Evolutionary conservation across 2,888 invertebrate genomes (phyloP).

Genomic region (Drosophila picticornis): DNA sequence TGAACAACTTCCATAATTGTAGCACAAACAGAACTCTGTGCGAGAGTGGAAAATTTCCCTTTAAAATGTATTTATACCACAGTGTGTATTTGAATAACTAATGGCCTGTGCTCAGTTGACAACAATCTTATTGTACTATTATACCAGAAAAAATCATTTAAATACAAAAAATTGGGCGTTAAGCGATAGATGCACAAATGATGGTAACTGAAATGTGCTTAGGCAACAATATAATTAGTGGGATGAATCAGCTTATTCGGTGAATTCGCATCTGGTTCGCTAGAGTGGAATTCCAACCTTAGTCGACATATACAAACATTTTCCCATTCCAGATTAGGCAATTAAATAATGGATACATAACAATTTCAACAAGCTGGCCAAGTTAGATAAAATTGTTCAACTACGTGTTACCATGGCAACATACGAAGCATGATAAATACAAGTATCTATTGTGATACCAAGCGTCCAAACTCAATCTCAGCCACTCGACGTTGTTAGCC

Average conservation of each 20-base stretch:
- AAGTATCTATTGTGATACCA: not conserved
- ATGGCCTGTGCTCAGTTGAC: not conserved
- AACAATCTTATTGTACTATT: not conserved
- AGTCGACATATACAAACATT: not conserved
- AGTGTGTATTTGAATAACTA: not conserved
- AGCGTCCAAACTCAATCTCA: constrained; percentile 6
- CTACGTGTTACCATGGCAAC: not conserved
- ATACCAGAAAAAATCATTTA: not conserved
- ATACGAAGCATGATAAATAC: constrained; percentile 4
- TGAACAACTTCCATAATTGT: not conserved
- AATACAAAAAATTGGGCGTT: not conserved
- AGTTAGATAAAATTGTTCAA: not conserved
- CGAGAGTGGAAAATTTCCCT: not conserved
- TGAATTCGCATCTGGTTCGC: not conserved
- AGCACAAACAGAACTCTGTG: not conserved
- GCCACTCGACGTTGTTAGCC: not conserved
- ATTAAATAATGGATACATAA: not conserved
- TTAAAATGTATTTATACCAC: not conserved
- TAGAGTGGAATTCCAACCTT: not conserved
- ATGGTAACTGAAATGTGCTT: not conserved
- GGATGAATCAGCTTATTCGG: not conserved
- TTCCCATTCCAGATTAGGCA: not conserved
- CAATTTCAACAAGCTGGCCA: not conserved
- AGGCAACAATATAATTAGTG: not conserved
- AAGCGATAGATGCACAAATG: not conserved